Percentiles rank a stretch among this genome's conserved stretches.
Conservation (phyloP, 2,797 vertebrate genomes). For the Mionectes olivaceus region DNA sequence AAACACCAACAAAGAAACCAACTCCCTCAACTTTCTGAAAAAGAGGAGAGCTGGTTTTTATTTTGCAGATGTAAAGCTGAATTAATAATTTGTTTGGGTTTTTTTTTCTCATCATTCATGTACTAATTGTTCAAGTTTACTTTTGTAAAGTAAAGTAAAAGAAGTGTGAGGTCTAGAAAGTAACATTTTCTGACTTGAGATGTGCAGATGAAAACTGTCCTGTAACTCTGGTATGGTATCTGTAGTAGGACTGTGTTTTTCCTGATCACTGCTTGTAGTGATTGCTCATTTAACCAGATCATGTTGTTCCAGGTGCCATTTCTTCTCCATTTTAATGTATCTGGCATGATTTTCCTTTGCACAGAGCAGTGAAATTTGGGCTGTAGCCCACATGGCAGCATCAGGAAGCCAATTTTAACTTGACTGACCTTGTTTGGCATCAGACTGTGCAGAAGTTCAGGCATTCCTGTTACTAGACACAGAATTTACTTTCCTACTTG, state of each 20-base stretch:
- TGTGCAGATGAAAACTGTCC: neutral
- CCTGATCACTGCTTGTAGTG: neutral
- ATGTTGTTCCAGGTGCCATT: neutral
- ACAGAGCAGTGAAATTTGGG: neutral
- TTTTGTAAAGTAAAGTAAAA: no score
- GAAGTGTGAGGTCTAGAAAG: neutral
- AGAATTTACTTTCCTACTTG: neutral
- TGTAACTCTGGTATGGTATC: neutral
- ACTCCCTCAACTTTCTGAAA: neutral
- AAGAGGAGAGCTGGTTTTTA: neutral
- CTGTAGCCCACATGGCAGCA: neutral
- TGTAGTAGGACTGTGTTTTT: neutral
- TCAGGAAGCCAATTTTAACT: conserved; percentile 11
- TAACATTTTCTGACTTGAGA: neutral
- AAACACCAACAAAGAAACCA: no score
- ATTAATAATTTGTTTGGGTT: neutral
- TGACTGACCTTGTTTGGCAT: conserved; percentile 18
- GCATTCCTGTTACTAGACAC: neutral
- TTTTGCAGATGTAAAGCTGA: neutral
- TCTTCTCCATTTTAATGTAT: neutral
- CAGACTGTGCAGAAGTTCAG: neutral
- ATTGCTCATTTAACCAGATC: neutral
- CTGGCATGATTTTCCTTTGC: neutral
- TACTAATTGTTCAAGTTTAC: neutral
- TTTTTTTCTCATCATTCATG: neutral